Percentiles rank a stretch among this genome's conserved stretches.
phyloP scores from a whole-genome alignment of 2,888 invertebrate genomes.

The Hypena proboscidalis region DNA sequence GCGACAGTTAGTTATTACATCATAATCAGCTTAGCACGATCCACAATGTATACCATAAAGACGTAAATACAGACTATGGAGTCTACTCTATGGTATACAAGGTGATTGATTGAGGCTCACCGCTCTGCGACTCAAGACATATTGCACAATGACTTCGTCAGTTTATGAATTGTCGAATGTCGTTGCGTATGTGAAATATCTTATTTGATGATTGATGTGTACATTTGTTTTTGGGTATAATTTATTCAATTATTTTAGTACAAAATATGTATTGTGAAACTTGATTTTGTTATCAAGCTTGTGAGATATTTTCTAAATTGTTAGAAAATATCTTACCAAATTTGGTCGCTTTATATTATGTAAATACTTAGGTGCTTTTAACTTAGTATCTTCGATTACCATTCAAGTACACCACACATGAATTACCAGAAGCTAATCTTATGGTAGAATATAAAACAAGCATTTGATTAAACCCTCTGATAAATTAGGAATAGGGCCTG shows the following conservation, averaged over 20 bases:
- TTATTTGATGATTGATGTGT: constrained; percentile 15
- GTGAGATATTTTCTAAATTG: no score
- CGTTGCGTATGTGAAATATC: constrained; percentile 13
- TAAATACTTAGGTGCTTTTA: no score
- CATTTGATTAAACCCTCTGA: no score
- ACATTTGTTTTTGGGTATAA: constrained; percentile 8
- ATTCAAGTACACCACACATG: no score
- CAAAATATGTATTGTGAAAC: background rate
- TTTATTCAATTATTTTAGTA: constrained; percentile 11
- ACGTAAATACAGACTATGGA: constrained; percentile 13
- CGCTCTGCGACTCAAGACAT: constrained; percentile 1
- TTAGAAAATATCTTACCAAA: no score
- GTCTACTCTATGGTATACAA: no score
- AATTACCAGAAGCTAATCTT: no score
- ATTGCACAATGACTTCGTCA: constrained; percentile 10
- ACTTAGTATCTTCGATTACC: no score
- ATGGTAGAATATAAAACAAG: no score
- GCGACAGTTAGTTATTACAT: background rate
- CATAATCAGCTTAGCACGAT: constrained; percentile 14
- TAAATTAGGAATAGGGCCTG: no score
- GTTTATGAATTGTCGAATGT: constrained; percentile 16
- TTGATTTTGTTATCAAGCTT: no score
- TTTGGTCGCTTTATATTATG: no score
- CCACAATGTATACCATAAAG: constrained; percentile 8
- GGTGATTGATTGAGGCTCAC: constrained; percentile 15